phyloP scores from a whole-genome alignment of 2,797 vertebrate species.

The Chiropotes sagulatus region DNA sequence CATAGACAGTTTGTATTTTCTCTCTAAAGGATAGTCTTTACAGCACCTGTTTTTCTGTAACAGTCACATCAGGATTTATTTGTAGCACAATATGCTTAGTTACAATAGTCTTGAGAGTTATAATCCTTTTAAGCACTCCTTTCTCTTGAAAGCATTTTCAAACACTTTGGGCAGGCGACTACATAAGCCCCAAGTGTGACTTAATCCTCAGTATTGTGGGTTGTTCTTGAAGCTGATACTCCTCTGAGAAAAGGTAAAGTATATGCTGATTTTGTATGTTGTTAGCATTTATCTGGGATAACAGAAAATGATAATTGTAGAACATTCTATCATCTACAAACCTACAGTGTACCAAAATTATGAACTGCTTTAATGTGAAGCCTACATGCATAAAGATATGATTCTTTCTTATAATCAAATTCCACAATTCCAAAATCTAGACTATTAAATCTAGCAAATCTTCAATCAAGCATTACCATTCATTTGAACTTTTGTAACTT shows the following conservation, averaged over 20 bases:
- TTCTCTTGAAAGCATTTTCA: slow-evolving; percentile 66
- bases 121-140: slow-evolving; percentile 58
- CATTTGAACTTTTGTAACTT: slow-evolving; percentile 45
- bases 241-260: slow-evolving; percentile 40
- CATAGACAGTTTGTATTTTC: background rate
- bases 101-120: slow-evolving; percentile 69
- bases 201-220: slow-evolving; percentile 53
- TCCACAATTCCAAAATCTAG: background rate
- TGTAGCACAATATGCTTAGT: slow-evolving; percentile 42
- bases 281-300: background rate
- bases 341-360: background rate
- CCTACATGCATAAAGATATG: background rate
- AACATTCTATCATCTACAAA: slow-evolving; percentile 14
- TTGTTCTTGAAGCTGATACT: slow-evolving; percentile 44
- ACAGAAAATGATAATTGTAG: background rate
- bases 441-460: slow-evolving; percentile 8
- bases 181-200: slow-evolving; percentile 11
- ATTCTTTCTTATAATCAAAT: background rate
- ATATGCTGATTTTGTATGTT: background rate
- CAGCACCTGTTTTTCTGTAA: slow-evolving; percentile 45
- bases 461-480: slow-evolving; percentile 11
- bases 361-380: background rate
- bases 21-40: slow-evolving; percentile 15
- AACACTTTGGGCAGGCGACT: slow-evolving; percentile 1
- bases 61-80: slow-evolving; percentile 53